Conservation (phyloP, 2,797 vertebrate genomes). For the Balearica regulorum region DNA sequence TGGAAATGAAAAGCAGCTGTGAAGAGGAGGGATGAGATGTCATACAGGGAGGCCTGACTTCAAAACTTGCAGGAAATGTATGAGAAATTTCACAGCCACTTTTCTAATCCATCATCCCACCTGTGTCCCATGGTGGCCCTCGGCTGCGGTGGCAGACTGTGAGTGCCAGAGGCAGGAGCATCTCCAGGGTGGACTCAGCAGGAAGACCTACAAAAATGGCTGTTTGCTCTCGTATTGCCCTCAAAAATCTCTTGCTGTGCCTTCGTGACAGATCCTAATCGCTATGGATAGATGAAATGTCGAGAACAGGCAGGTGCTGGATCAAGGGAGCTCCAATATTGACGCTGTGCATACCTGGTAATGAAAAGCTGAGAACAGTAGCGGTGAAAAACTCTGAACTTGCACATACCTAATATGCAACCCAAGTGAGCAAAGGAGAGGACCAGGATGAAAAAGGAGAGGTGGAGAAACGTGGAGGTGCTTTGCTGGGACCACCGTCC, state of each 20-base stretch:
- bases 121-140: fast-evolving
- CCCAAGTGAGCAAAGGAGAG: neutral
- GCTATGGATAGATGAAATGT: fast-evolving
- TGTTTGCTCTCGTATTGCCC: fast-evolving
- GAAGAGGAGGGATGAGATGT: constrained; percentile 8
- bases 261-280: fast-evolving
- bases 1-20: constrained; percentile 46
- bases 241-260: neutral
- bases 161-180: neutral
- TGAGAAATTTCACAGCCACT: neutral
- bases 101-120: neutral
- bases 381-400: neutral
- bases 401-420: fast-evolving
- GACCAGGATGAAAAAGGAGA: neutral
- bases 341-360: fast-evolving
- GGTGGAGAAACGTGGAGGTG: fast-evolving
- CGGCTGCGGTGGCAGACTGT: neutral
- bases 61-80: neutral
- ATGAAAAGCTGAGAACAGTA: fast-evolving
- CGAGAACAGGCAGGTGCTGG: neutral
- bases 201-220: neutral
- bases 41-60: neutral
- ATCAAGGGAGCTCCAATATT: fast-evolving
- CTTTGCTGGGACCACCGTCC: neutral
- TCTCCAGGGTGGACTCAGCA: neutral